These are phyloP conservation scores for Poecilia gillii DNA, from an alignment of 2,797 vertebrate species.

Conservation along the genomic window DNA sequence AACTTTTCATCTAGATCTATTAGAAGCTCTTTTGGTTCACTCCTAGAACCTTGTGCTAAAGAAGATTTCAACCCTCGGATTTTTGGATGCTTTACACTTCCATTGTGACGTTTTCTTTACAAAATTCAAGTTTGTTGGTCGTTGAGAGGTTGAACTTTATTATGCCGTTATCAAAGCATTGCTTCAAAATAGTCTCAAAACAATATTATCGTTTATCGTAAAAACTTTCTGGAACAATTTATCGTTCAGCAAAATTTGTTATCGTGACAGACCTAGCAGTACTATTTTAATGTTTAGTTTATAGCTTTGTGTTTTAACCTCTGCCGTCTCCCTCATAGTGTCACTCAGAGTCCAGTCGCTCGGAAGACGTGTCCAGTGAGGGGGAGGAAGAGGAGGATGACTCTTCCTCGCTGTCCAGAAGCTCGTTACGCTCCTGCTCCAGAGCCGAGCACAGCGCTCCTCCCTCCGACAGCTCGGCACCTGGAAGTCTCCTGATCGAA, in stretches of 20 bases:
- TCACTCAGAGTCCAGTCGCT: slow-evolving; percentile 94
- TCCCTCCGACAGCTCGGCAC: slow-evolving; percentile 82
- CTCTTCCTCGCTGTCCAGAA: slow-evolving; percentile 86
- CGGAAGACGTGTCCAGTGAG: slow-evolving; percentile 94
- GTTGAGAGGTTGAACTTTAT: no score
- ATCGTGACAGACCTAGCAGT: no score
- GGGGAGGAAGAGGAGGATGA: slow-evolving; percentile 88
- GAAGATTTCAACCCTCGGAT: background rate
- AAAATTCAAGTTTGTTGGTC: no score
- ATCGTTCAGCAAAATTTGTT: no score
- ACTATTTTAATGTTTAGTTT: background rate
- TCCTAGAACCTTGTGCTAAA: background rate
- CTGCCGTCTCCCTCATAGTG: slow-evolving; percentile 58
- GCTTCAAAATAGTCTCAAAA: no score
- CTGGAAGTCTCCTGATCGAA: slow-evolving; percentile 86
- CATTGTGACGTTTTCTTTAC: no score
- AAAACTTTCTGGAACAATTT: no score
- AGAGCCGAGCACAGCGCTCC: slow-evolving; percentile 82
- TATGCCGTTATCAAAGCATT: no score
- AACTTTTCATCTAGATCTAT: background rate
- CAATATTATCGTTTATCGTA: no score
- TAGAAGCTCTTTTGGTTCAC: background rate
- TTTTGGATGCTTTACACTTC: no score
- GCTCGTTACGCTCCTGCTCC: slow-evolving; percentile 87
- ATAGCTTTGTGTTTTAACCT: background rate